A percentile compares a stretch with the other conserved stretches of the same genome.
phyloP scores from a whole-genome alignment of 2,888 invertebrate species.

The Schizotus pectinicornis region DNA sequence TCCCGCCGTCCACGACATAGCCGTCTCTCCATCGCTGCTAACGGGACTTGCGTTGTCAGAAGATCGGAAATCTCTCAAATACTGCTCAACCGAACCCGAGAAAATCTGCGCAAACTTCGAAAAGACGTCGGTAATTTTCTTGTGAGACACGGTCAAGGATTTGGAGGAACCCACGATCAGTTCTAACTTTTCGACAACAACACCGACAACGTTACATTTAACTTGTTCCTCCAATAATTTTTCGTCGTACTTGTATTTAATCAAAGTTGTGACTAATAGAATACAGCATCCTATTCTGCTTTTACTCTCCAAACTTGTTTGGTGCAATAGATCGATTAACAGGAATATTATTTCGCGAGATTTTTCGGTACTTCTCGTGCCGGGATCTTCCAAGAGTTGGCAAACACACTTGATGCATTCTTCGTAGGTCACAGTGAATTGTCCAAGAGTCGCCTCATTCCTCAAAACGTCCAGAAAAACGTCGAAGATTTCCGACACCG shows the following conservation, averaged over 20 bases:
- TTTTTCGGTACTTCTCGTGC: conserved; percentile 43
- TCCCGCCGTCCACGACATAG: background rate
- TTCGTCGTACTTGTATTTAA: conserved; percentile 50
- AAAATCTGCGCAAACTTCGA: background rate
- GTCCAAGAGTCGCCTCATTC: conserved; percentile 37
- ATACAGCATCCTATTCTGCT: conserved; percentile 39
- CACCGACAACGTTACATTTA: conserved; percentile 42
- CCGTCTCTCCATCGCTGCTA: background rate
- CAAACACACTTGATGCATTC: conserved; percentile 53
- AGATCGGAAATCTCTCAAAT: background rate
- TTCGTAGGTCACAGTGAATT: conserved; percentile 38
- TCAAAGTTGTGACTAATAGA: conserved; percentile 48
- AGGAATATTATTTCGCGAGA: conserved; percentile 44
- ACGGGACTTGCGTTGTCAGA: background rate
- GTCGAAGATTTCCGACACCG: conserved; percentile 48
- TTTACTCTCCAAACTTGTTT: conserved; percentile 41
- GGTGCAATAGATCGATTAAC: conserved; percentile 45
- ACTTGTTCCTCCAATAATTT: conserved; percentile 45
- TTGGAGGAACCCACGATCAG: conserved; percentile 45
- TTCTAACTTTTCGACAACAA: conserved; percentile 49
- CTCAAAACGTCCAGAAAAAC: conserved; percentile 46
- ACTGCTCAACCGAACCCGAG: background rate
- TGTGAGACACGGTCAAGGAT: conserved; percentile 29
- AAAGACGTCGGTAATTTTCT: conserved; percentile 25
- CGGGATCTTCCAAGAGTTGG: conserved; percentile 48